Percentiles rank a stretch among this genome's conserved stretches.
These are phyloP conservation scores for Alexandromys fortis DNA, from an alignment of 2,113 vertebrate species.

Conservation along the genomic window DNA sequence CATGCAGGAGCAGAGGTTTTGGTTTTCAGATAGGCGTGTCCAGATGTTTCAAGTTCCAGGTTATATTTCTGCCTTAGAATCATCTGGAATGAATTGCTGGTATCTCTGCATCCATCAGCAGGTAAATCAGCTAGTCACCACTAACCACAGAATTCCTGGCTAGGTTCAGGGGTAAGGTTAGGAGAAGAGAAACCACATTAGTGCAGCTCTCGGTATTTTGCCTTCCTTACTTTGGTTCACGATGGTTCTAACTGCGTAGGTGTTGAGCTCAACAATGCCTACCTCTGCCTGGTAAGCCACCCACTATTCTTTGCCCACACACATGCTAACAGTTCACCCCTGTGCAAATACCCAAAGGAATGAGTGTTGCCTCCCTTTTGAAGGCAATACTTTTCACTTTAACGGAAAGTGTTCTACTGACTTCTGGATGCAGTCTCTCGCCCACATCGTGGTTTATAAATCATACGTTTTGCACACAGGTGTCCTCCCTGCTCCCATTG, in stretches of 20 bases:
- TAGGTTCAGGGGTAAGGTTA: not conserved
- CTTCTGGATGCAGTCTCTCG: not conserved
- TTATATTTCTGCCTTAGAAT: conserved; percentile 25
- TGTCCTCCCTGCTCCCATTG: not conserved
- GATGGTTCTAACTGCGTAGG: not conserved
- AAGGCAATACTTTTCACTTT: not conserved
- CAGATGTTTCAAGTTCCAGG: not conserved
- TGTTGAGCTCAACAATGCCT: not conserved
- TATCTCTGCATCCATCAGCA: not conserved
- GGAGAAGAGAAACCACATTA: not conserved
- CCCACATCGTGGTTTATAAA: not conserved
- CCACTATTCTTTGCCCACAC: not conserved
- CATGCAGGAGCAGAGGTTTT: not conserved
- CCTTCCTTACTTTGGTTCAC: not conserved
- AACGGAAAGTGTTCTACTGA: not conserved
- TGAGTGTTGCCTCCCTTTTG: not conserved
- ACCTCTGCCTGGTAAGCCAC: not conserved
- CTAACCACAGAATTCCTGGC: not conserved
- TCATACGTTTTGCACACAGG: not conserved
- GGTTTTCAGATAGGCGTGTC: not conserved
- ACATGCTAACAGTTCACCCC: not conserved
- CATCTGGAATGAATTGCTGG: not conserved
- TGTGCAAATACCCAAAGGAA: not conserved
- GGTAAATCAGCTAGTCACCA: not conserved
- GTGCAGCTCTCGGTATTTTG: not conserved